Conservation (phyloP, 2,888 invertebrate genomes). For the Latheticus oryzae region DNA sequence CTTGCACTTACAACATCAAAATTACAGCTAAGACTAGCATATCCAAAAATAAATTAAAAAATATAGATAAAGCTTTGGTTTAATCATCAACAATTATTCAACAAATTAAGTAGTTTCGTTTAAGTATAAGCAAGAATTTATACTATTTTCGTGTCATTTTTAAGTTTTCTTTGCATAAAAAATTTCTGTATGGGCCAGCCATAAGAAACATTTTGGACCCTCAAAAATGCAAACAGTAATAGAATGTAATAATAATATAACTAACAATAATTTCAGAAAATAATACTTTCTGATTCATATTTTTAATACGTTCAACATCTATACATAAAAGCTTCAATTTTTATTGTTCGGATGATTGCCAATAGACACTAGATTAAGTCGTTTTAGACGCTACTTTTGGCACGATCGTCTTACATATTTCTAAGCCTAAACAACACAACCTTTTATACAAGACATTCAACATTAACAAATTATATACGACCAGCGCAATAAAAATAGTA, state of each 20-base stretch:
- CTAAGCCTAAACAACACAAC: conserved; percentile 23
- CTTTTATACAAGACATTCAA: conserved; percentile 37
- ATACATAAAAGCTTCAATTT: conserved; percentile 23
- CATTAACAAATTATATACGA: conserved; percentile 42
- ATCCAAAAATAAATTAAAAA: conserved; percentile 25
- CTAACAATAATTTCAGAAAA: no score
- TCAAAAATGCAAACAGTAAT: conserved; percentile 8
- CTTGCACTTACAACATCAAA: conserved; percentile 33
- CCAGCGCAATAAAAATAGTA: conserved; percentile 42
- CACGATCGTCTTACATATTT: conserved; percentile 21
- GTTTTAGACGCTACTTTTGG: conserved; percentile 15
- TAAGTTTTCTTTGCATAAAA: no score
- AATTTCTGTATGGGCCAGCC: conserved; percentile 41
- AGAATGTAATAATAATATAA: no score
- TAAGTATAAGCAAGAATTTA: neutral
- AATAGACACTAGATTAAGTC: conserved; percentile 11
- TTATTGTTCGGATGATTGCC: conserved; percentile 33
- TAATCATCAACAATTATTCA: conserved; percentile 13
- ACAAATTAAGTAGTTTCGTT: conserved; percentile 15
- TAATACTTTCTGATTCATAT: no score
- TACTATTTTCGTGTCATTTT: conserved; percentile 9
- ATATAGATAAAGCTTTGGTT: conserved; percentile 32
- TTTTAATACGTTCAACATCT: conserved; percentile 15
- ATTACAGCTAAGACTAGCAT: conserved; percentile 28
- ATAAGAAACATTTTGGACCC: conserved; percentile 43